Evolutionary conservation across 1,140 invertebrate genomes (phyloP), one percentile per base, ranked within the genome.

Genomic region (Gonioctena quinquepunctata): DNA sequence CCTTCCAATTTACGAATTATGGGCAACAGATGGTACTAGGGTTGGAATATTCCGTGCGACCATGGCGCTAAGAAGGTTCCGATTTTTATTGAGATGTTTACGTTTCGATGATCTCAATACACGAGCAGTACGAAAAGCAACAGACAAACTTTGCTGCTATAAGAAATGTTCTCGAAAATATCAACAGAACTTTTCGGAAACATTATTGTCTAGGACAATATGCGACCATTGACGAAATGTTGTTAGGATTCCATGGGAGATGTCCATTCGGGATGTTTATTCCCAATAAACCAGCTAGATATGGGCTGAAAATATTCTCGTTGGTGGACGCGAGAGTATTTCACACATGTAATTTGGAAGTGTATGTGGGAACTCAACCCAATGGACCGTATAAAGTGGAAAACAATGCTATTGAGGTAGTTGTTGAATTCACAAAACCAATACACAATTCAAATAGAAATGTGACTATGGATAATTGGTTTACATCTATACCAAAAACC

Each of bases 401-500:
- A 23, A 61, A 61, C 28, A n/a, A 11, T 16, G 11, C 23, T 19
- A 61, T 21, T 11, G 54, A 57, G 18, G 13, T 57, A 27, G 68
- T 64, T 61, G 18, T 54, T 60, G 26, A 54, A 50, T 33, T 66
- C 48, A 27, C 59, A 56, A 19, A 26, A 52, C 69, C 83, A 16
- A 74, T 80, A 22, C 74, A 61, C 16, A 73, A 77, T 3, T 74
- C 72, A 22, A 11, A 80, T 26, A 71, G 78, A 68, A 81, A 78
- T 70, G 66, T 84, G 13, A 83, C 80, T 18, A 73, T 73, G 67
- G 82, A 81, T 60, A 21, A 57, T 21, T 57, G 22, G 4, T 22
- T 5, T n/a, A 57, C 18, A 7, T 13, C 18, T 57, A 5, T 5
- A 22, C 18, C 3, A 18, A 13, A 22, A 23, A 21, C 23, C 5